phyloP scores from a whole-genome alignment of 2,113 vertebrate genomes.

The Neomonachus schauinslandi region DNA sequence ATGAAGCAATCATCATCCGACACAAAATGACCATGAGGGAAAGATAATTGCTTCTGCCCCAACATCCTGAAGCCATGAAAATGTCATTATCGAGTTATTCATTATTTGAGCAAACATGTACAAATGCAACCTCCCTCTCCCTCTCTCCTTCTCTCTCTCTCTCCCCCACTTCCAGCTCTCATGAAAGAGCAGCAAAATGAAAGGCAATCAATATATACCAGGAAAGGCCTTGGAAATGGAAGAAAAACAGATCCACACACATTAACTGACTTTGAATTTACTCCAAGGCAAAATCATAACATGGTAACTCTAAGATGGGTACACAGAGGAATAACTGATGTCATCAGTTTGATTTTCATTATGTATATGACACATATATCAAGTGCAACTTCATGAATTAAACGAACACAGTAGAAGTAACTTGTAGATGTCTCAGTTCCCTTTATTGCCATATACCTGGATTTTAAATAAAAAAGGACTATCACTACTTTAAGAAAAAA shows the following conservation, averaged over 20 bases:
- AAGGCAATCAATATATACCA: neutral
- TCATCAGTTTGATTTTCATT: neutral
- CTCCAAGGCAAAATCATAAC: neutral
- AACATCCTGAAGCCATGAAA: neutral
- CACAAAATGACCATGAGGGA: neutral
- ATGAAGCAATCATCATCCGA: neutral
- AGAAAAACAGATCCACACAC: neutral
- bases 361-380: neutral
- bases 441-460: neutral
- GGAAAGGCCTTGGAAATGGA: neutral
- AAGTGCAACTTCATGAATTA: neutral
- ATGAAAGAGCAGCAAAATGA: neutral
- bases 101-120: neutral
- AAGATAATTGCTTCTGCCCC: neutral
- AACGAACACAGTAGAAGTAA: neutral
- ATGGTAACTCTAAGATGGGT: neutral
- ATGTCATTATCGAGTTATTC: neutral
- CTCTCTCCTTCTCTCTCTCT: neutral
- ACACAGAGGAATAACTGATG: neutral
- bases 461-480: neutral
- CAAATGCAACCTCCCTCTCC: neutral
- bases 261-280: neutral
- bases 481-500: neutral
- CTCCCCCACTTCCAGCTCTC: neutral
- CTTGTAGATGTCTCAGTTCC: neutral